Base-by-base conservation (phyloP, 2,888 invertebrate genomes). In the Parapristionchus giblindavisi region DNA sequence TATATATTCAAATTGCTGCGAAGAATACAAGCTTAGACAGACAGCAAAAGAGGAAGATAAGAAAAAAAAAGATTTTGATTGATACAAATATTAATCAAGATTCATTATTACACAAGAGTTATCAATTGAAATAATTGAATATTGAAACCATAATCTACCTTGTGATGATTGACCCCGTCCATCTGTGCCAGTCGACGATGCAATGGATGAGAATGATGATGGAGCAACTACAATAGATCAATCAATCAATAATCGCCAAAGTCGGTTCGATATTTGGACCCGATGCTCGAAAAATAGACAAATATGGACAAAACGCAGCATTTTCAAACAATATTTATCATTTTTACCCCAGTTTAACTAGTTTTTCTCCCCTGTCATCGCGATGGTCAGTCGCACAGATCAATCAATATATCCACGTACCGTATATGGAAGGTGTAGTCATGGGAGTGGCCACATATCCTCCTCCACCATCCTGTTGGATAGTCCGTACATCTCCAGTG, bases 381-480 rank as follows among this genome's bases (percentile, higher is more conserved):
- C 32, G 29, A 24, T 56, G 5, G 27, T 38, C 61, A 38, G 1
- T 43, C n/a, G 14, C 27, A 40, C 11, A n/a, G n/a, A n/a, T n/a
- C n/a, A n/a, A n/a, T n/a, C n/a, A 14, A 43, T 43, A 17, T 14
- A 6, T 14, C 54, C 6, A 24, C 66, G 8, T 6, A 66, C 66
- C 66, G 48, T 66, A 66, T 54, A 54, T 66, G 2, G 66, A 32
- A 8, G 66, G 66, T 24, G 66, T 66, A 21, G 51, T 32, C 3
- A 66, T 32, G 5, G 66, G 66, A 48, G 66, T 66, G 48, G 32
- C 40, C n/a, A 51, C 66, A 66, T 66, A 66, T 4, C 43, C n/a
- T 3, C 24, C 11, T 11, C 40, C 43, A n/a, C n/a, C n/a, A 8
- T 3, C 21, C 17, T 1, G 2, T 52, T 24, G n/a, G 21, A 24